A percentile compares a stretch with the other conserved stretches of the same genome.
These are phyloP conservation scores for Plodia interpunctella DNA, from an alignment of 1,140 invertebrate species.

Conservation along the genomic window DNA sequence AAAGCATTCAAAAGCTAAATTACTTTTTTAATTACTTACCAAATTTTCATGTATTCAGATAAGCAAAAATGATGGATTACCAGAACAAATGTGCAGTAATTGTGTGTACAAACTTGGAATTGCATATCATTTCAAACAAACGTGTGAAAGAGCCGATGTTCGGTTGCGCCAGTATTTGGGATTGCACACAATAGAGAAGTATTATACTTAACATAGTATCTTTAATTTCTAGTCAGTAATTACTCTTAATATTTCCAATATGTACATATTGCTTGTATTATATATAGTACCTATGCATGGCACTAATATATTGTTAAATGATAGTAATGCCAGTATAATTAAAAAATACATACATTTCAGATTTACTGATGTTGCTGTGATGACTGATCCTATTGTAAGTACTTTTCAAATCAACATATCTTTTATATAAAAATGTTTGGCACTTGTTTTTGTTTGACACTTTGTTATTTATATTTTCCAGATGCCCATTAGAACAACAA, in stretches of 20 bases:
- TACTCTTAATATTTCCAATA: constrained; percentile 13
- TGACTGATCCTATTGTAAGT: constrained; percentile 68
- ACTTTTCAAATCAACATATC: constrained; percentile 17
- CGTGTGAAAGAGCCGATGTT: constrained; percentile 80
- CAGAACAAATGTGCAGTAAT: constrained; percentile 81
- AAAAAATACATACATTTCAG: constrained; percentile 32
- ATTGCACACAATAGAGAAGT: constrained; percentile 49
- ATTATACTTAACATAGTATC: constrained; percentile 27
- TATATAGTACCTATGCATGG: no score
- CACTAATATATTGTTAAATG: no score
- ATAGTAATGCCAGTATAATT: no score
- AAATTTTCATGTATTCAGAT: constrained; percentile 67
- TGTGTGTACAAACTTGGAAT: constrained; percentile 81
- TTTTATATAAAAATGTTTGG: background rate
- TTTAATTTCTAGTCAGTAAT: constrained; percentile 14
- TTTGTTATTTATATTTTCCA: constrained; percentile 31
- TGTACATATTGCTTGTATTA: background rate
- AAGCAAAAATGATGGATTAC: constrained; percentile 79
- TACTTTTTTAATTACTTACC: no score
- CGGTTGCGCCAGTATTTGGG: constrained; percentile 80
- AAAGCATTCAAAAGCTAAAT: no score
- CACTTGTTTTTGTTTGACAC: background rate
- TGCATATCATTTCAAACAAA: constrained; percentile 82
- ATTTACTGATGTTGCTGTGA: constrained; percentile 53
- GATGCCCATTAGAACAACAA: constrained; percentile 41